A percentile compares a stretch with the other conserved stretches of the same genome.
These are phyloP conservation scores for Drosophila quadrilineata DNA, from an alignment of 1,140 invertebrate species.

Conservation along the genomic window DNA sequence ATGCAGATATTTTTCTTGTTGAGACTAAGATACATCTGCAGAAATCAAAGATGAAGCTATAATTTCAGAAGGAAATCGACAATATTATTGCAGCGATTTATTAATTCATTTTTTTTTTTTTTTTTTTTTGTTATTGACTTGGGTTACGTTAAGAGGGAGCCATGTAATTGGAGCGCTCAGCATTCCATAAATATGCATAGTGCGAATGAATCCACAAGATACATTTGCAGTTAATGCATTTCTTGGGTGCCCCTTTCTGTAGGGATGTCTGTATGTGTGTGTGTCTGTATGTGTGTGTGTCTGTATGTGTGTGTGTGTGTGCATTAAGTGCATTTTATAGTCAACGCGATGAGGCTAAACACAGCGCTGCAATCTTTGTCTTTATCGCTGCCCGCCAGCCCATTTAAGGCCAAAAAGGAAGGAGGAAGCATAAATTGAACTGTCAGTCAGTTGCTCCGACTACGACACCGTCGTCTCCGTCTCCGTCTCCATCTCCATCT, in stretches of 20 bases:
- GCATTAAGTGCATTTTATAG: slow-evolving; percentile 78
- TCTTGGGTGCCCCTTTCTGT: slow-evolving; percentile 22
- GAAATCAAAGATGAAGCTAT: no score
- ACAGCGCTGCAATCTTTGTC: slow-evolving; percentile 69
- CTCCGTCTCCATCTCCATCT: no score
- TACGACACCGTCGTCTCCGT: no score
- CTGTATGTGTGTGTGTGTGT: slow-evolving; percentile 24
- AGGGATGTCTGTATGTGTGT: neutral
- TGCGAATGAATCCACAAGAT: slow-evolving; percentile 57
- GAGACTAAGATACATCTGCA: no score
- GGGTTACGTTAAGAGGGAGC: no score
- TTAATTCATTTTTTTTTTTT: no score
- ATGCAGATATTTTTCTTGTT: no score
- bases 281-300: slow-evolving; percentile 10
- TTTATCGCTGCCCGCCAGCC: slow-evolving; percentile 63
- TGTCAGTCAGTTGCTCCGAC: slow-evolving; percentile 74
- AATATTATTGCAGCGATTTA: no score
- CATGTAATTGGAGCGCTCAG: slow-evolving; percentile 35
- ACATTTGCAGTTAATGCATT: slow-evolving; percentile 58
- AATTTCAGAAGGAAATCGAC: no score
- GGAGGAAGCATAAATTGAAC: slow-evolving; percentile 78
- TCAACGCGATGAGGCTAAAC: slow-evolving; percentile 53
- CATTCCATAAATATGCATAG: slow-evolving; percentile 64
- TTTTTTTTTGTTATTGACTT: no score
- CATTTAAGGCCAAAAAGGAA: slow-evolving; percentile 49